Conservation (phyloP, 2,888 invertebrate species). For the Druceiella hillmani region DNA sequence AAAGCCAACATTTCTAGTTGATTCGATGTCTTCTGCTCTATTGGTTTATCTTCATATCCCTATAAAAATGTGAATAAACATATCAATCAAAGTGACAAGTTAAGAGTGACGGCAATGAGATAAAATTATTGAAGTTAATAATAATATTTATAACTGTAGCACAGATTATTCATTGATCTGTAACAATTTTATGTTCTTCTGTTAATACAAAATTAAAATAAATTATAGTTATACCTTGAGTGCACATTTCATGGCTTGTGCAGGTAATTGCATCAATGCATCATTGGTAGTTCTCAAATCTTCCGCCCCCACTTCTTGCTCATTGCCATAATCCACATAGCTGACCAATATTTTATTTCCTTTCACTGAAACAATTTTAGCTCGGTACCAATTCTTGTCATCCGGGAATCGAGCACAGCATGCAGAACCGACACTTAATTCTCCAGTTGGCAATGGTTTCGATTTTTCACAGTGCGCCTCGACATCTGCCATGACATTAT, state of each 20-base stretch:
- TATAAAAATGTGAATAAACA: slow-evolving; percentile 22
- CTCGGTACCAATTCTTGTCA: slow-evolving; percentile 89
- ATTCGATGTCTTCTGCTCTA: slow-evolving; percentile 51
- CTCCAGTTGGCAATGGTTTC: slow-evolving; percentile 33
- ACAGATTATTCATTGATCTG: too few species aligned
- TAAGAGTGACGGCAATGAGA: too few species aligned
- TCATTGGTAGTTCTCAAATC: slow-evolving; percentile 60
- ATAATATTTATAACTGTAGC: too few species aligned
- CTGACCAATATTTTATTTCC: slow-evolving; percentile 60
- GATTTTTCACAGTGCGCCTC: slow-evolving; percentile 54
- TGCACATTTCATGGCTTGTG: slow-evolving; percentile 74
- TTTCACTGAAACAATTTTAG: slow-evolving; percentile 61
- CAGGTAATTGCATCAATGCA: slow-evolving; percentile 58
- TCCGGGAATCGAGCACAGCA: slow-evolving; percentile 76
- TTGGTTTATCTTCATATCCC: slow-evolving; percentile 51
- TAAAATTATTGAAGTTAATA: too few species aligned
- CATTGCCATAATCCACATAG: slow-evolving; percentile 95
- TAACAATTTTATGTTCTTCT: too few species aligned
- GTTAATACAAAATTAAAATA: too few species aligned
- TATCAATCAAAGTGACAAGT: slow-evolving; percentile 3
- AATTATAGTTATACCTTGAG: slow-evolving; percentile 58
- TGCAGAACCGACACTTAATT: slow-evolving; percentile 55
- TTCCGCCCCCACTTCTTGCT: slow-evolving; percentile 63
- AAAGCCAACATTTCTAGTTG: slow-evolving; percentile 65
- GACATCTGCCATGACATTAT: slow-evolving; percentile 63